Evolutionary conservation across 2,113 vertebrate species (phyloP), one percentile per base, ranked within the genome.

Genomic region (Microtus richardsoni): DNA sequence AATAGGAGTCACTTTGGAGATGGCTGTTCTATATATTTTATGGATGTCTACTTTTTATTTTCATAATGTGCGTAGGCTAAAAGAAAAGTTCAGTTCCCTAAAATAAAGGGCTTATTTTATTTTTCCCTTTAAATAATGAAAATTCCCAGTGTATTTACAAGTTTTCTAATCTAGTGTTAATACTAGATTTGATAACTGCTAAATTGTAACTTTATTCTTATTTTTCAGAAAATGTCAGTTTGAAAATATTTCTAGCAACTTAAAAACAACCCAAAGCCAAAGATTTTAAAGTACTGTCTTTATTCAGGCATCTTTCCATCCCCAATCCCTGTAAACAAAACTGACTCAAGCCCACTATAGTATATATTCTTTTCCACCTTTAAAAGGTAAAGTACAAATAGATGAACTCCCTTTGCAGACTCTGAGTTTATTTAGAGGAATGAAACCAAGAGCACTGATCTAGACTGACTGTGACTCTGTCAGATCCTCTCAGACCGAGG

Each of bases 171-270:
- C 64, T n/a, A 82, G 12, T 36, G 26, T 88, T 96, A 41, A 62
- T 80, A 16, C 22, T 78, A 68, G 70, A 74, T 74, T 93, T 71
- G 5, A 64, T 91, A 62, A 41, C 94, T 66, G 77, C 54, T 85
- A 11, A 92, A 19, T 75, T 82, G 6, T 79, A 74, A 93, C 49
- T 95, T 93, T 74, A 74, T 91, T 92, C 22, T 95, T 91, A 16
- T 80, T 88, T 92, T 95, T 82, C 47, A 94, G 64, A 80, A 88
- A 87, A 70, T 80, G 68, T 54, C 70, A 74, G 82, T 97, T 75
- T 86, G 62, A 94, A 94, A 91, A 79, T 91, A 94, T 73, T 96
- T 94, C 44, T 1, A 92, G n/a, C 3, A 91, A 49, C 28, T 91
- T 19, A 91, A 68, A 94, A 93, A 73, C 52, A 74, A 80, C 26